Percentiles rank a stretch among this genome's conserved stretches.
Conservation (phyloP, 2,888 invertebrate genomes). For the Drosophila neotestacea region DNA sequence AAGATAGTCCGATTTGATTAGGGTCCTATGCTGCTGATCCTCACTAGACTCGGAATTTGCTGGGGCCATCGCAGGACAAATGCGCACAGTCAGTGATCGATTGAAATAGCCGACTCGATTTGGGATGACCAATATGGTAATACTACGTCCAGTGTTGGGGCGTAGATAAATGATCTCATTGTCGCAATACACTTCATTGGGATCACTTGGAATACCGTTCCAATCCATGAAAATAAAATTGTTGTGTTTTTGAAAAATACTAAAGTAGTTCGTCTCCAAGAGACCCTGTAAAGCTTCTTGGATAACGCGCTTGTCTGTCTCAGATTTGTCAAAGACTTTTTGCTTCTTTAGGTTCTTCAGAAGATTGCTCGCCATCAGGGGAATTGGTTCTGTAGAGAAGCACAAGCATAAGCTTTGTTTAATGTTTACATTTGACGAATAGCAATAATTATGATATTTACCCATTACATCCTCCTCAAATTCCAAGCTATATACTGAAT, state of each 20-base stretch:
- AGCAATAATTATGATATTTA: conserved; percentile 20
- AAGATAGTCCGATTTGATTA: conserved; percentile 69
- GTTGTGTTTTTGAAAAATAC: conserved; percentile 65
- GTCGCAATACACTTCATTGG: conserved; percentile 80
- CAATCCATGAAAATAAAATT: conserved; percentile 80
- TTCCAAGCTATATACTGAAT: conserved; percentile 58
- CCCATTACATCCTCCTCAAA: conserved; percentile 76
- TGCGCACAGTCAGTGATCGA: conserved; percentile 71
- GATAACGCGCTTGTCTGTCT: conserved; percentile 74
- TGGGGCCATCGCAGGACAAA: conserved; percentile 64
- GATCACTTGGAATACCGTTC: conserved; percentile 79
- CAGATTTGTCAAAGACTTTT: conserved; percentile 72
- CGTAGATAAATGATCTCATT: conserved; percentile 77
- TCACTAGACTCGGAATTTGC: conserved; percentile 33
- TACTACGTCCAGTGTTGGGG: conserved; percentile 76
- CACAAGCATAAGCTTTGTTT: too few relatives aligned
- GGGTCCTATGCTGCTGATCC: conserved; percentile 25
- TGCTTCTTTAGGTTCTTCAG: conserved; percentile 64
- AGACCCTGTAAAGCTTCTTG: conserved; percentile 69
- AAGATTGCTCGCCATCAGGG: conserved; percentile 63
- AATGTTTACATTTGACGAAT: neutral
- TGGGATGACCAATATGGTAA: conserved; percentile 79
- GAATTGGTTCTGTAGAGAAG: conserved; percentile 59
- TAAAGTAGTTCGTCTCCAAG: conserved; percentile 73
- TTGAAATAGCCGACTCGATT: conserved; percentile 73